Conservation (phyloP, 2,113 vertebrate species). For the Callipepla californica region DNA sequence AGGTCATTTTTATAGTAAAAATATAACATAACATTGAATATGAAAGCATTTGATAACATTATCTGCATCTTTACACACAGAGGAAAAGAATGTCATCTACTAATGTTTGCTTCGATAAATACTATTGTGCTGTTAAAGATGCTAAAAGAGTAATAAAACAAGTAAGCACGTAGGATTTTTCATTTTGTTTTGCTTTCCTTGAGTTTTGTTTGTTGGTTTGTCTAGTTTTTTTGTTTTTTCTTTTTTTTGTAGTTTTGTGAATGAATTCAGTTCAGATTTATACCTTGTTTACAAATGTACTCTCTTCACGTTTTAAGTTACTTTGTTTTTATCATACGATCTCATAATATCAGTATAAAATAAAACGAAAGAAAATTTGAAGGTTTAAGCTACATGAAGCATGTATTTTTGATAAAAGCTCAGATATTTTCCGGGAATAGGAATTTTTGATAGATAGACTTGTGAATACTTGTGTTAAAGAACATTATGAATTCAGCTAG, state of each 20-base stretch:
- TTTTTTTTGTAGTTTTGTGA: background rate
- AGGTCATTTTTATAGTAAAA: background rate
- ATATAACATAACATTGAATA: background rate
- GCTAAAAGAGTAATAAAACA: background rate
- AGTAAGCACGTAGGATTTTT: background rate
- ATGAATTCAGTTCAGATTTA: background rate
- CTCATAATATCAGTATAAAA: background rate
- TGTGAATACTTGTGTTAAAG: background rate
- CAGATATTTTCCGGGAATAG: background rate
- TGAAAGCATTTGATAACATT: background rate
- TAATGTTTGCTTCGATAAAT: background rate
- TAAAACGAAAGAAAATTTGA: background rate
- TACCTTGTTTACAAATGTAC: background rate
- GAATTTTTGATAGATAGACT: background rate
- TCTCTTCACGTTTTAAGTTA: background rate
- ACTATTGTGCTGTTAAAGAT: background rate
- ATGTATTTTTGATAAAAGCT: background rate
- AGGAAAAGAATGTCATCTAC: background rate
- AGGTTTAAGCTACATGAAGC: background rate
- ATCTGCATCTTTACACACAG: background rate
- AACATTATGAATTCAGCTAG: background rate
- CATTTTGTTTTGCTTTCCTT: background rate
- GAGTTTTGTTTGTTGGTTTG: background rate
- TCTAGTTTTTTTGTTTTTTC: background rate
- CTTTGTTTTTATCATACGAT: background rate